Evolutionary conservation across 2,888 invertebrate species (phyloP).

Genomic region (Hipparchia semele): DNA sequence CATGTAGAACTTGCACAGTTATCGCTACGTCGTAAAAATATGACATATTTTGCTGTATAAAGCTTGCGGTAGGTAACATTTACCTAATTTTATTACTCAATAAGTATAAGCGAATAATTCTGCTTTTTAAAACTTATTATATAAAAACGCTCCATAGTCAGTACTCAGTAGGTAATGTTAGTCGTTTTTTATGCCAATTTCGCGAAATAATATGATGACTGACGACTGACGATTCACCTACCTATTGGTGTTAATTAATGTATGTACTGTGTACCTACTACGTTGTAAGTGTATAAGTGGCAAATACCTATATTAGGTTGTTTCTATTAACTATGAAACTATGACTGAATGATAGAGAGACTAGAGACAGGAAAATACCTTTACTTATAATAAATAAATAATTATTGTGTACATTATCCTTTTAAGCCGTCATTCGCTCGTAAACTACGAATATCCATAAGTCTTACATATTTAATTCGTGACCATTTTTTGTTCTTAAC

Average conservation of each 20-base stretch:
- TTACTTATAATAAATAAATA: too few species aligned
- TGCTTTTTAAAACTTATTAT: not conserved
- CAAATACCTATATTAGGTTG: too few species aligned
- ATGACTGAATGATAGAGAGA: not conserved
- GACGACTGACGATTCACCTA: not conserved
- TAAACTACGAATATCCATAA: too few species aligned
- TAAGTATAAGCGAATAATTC: too few species aligned
- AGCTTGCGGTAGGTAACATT: not conserved
- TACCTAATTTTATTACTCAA: too few species aligned
- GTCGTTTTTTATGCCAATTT: not conserved
- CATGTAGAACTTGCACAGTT: slow-evolving; percentile 5
- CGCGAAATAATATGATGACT: slow-evolving; percentile 1
- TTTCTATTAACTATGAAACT: not conserved
- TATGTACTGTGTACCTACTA: too few species aligned
- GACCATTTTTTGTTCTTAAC: too few species aligned
- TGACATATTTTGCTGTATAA: not conserved
- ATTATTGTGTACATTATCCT: too few species aligned
- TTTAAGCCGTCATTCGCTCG: too few species aligned
- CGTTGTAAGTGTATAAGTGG: too few species aligned
- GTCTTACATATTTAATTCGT: too few species aligned
- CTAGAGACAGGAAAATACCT: not conserved
- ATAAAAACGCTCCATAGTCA: not conserved
- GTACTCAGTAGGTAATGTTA: not conserved
- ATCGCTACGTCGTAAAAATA: slow-evolving; percentile 3
- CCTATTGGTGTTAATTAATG: not conserved